Evolutionary conservation across 2,797 vertebrate species (phyloP).

Genomic region (Petrocephalus sullivani): DNA sequence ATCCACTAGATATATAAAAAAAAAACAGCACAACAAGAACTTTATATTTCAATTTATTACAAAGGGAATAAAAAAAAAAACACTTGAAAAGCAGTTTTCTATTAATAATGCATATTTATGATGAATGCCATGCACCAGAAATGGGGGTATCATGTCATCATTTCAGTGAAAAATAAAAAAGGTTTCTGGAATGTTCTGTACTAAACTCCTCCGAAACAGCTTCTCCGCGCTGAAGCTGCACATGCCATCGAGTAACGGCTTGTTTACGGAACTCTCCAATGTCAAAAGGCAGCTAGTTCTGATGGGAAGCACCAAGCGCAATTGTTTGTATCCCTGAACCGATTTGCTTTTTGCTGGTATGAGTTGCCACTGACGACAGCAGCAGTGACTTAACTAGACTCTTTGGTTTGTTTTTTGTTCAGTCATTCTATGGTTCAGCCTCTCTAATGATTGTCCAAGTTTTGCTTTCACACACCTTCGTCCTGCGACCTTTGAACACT

Average conservation of each 20-base stretch:
- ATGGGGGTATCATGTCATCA: slow-evolving; percentile 37
- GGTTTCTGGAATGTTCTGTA: slow-evolving; percentile 61
- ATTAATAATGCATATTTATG: slow-evolving; percentile 37
- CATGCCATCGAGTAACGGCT: slow-evolving; percentile 27
- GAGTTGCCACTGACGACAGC: slow-evolving; percentile 24
- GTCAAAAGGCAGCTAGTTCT: slow-evolving; percentile 46
- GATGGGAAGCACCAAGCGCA: slow-evolving; percentile 36
- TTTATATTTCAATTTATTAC: slow-evolving; percentile 5
- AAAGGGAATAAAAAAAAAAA: slow-evolving; percentile 14
- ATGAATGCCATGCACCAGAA: slow-evolving; percentile 39
- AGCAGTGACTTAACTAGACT: slow-evolving; percentile 20
- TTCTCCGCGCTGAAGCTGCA: slow-evolving; percentile 47
- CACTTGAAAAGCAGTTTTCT: background rate
- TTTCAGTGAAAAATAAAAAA: slow-evolving; percentile 33
- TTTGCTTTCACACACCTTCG: background rate
- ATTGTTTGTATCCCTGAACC: slow-evolving; percentile 30
- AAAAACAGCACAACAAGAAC: background rate
- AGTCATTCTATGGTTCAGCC: background rate
- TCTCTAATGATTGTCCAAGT: background rate
- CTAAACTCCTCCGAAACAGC: slow-evolving; percentile 48
- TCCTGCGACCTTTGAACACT: slow-evolving; percentile 20
- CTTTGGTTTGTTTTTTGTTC: slow-evolving; percentile 18
- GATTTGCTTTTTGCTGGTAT: slow-evolving; percentile 30
- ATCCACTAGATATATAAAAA: background rate
- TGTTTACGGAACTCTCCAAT: slow-evolving; percentile 6